A percentile compares a stretch with the other conserved stretches of the same genome.
Evolutionary conservation across 2,797 vertebrate genomes (phyloP).

Genomic region (Caiman crocodilus): DNA sequence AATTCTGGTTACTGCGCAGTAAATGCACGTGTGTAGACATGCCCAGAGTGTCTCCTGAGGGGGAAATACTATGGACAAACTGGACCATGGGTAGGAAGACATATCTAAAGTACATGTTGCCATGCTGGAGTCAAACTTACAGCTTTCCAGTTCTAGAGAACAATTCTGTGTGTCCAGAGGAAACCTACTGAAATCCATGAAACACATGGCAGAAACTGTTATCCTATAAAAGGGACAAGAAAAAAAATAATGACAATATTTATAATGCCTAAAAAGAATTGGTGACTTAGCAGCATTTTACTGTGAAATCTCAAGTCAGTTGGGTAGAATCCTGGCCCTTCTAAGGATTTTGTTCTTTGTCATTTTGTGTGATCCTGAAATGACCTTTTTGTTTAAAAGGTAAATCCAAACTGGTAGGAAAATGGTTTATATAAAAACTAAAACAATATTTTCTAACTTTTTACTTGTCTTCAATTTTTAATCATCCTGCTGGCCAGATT

Average conservation of each 20-base stretch:
- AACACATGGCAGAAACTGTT: constrained; percentile 93
- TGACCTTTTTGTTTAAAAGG: background rate
- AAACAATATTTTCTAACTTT: background rate
- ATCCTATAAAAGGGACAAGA: constrained; percentile 82
- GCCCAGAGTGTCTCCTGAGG: background rate
- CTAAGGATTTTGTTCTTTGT: background rate
- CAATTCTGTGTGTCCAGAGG: constrained; percentile 95
- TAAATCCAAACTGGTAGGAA: background rate
- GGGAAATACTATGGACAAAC: background rate
- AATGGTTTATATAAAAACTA: background rate
- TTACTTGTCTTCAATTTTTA: background rate
- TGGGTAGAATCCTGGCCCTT: background rate
- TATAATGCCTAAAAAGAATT: background rate
- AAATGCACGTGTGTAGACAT: too few relatives aligned
- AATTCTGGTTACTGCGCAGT: too few relatives aligned
- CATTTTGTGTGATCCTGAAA: background rate
- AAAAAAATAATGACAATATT: background rate
- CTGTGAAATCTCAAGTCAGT: background rate
- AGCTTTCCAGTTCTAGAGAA: constrained; percentile 94
- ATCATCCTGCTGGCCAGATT: background rate
- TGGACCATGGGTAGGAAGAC: background rate
- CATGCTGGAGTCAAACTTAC: constrained; percentile 83
- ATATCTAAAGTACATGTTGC: background rate
- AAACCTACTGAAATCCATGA: constrained; percentile 95
- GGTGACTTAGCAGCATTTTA: background rate